phyloP scores from a whole-genome alignment of 2,113 vertebrate species.

The Elgaria multicarinata region DNA sequence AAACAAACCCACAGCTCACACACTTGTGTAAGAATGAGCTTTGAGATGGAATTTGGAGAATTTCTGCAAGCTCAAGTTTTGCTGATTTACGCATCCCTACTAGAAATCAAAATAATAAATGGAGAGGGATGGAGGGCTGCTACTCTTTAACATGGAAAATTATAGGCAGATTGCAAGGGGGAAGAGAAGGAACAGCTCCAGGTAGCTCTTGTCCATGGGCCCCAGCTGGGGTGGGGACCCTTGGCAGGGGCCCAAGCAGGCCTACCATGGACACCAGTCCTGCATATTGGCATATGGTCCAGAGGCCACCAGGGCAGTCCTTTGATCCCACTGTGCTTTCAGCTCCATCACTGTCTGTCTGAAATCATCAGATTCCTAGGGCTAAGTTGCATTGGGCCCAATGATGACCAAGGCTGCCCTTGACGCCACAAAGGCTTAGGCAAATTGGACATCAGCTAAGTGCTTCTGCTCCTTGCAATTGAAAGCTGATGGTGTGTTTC shows the following conservation, averaged over 20 bases:
- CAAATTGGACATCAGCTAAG: conserved; percentile 27
- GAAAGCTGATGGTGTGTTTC: conserved; percentile 74
- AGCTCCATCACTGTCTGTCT: no score
- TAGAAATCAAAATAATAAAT: neutral
- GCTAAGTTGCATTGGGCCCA: neutral
- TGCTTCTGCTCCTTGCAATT: conserved; percentile 66
- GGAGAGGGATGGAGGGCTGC: neutral
- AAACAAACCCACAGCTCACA: no score
- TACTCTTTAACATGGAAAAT: neutral
- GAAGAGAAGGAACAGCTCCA: no score
- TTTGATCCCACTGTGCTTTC: neutral
- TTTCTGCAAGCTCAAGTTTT: no score
- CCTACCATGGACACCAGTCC: no score
- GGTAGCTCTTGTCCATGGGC: no score
- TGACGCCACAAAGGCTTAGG: conserved; percentile 21
- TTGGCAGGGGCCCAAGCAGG: no score
- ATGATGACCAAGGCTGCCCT: neutral
- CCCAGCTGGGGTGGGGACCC: no score
- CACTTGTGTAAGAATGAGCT: no score
- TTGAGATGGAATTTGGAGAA: no score
- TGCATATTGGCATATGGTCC: neutral
- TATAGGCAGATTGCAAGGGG: neutral
- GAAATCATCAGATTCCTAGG: neutral
- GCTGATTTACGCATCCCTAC: no score
- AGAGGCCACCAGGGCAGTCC: neutral